phyloP scores from a whole-genome alignment of 2,797 vertebrate species.

The Phrynocephalus vlangalii region DNA sequence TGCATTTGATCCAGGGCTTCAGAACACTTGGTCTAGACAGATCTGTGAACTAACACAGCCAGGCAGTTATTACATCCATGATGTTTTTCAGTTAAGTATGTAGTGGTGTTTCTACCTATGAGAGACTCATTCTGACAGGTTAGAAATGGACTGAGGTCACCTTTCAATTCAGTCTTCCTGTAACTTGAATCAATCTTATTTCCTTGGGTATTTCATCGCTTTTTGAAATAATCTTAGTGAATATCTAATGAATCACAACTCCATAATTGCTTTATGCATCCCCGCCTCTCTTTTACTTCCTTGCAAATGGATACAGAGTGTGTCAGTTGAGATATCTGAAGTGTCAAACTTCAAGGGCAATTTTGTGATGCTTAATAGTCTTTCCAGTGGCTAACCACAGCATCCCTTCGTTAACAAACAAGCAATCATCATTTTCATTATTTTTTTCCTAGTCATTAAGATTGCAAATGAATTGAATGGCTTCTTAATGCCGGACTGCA shows the following conservation, averaged over 20 bases:
- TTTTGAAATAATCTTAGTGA: slow-evolving; percentile 34
- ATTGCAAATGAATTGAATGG: slow-evolving; percentile 72
- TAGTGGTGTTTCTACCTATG: not conserved
- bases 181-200: slow-evolving; percentile 36
- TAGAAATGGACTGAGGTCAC: not conserved
- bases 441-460: slow-evolving; percentile 60
- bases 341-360: slow-evolving; percentile 71
- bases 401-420: slow-evolving; percentile 73
- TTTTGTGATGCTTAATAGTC: slow-evolving; percentile 69
- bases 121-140: not conserved
- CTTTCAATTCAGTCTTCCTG: slow-evolving; percentile 18
- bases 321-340: slow-evolving; percentile 54
- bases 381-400: slow-evolving; percentile 72
- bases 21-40: not conserved
- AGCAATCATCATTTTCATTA: slow-evolving; percentile 65
- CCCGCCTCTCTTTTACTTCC: slow-evolving; percentile 32
- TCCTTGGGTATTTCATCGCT: slow-evolving; percentile 47
- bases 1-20: too few relatives aligned
- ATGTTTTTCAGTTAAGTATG: slow-evolving; percentile 12
- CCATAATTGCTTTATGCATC: slow-evolving; percentile 40
- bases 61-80: not conserved
- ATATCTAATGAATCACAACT: slow-evolving; percentile 35
- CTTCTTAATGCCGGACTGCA: slow-evolving; percentile 62
- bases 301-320: slow-evolving; percentile 13
- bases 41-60: not conserved